These are phyloP conservation scores for Peromyscus polionotus DNA, from an alignment of 2,113 vertebrate genomes.

Conservation along the genomic window DNA sequence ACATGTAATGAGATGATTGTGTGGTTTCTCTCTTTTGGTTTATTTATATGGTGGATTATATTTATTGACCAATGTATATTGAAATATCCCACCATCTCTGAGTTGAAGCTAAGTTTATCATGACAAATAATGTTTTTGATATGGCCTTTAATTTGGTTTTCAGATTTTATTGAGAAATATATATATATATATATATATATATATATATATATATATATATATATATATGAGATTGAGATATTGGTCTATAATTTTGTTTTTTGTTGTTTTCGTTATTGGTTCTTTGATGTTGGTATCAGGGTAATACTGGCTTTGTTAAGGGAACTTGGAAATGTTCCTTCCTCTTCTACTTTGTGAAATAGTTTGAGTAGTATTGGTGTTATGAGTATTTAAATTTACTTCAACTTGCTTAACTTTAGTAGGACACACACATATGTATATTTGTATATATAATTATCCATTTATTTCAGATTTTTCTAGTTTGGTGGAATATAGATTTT, in stretches of 20 bases:
- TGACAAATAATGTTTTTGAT: not conserved
- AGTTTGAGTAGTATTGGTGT: not conserved
- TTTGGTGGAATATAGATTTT: not conserved
- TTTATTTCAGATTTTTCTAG: not conserved
- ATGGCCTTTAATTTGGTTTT: not conserved
- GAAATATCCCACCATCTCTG: not conserved
- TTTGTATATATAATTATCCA: not conserved
- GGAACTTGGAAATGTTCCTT: not conserved
- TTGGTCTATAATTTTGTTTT: not conserved
- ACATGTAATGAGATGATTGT: not conserved
- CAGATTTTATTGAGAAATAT: not conserved
- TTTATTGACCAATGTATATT: not conserved
- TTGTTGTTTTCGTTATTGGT: not conserved
- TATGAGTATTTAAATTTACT: not conserved
- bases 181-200: not conserved
- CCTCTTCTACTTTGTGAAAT: not conserved
- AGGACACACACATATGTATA: not conserved
- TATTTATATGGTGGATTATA: not conserved
- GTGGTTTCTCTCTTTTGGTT: not conserved
- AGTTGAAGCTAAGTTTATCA: not conserved
- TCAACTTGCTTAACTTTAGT: not conserved
- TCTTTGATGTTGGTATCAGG: not conserved
- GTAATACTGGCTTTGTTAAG: not conserved
- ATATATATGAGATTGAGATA: not conserved
- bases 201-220: not conserved